Conservation (phyloP, 1,140 invertebrate genomes). For the Fopius arisanus region DNA sequence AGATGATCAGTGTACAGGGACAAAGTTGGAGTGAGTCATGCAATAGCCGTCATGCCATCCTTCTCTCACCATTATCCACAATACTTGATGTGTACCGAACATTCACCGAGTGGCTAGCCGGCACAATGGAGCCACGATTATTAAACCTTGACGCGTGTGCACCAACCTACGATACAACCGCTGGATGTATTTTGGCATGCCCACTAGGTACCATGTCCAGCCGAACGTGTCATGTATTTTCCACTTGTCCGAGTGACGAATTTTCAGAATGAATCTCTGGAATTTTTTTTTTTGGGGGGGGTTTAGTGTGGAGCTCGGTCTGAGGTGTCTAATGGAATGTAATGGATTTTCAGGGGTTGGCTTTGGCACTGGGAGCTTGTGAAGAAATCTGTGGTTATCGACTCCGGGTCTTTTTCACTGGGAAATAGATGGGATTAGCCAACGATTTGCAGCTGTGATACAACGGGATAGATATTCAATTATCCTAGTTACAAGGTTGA, state of each 20-base stretch:
- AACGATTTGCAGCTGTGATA: not conserved
- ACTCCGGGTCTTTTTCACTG: not conserved
- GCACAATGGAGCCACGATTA: conserved; percentile 26
- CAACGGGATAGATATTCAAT: conserved; percentile 3
- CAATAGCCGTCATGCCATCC: not conserved
- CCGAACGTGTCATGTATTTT: not conserved
- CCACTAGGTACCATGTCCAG: not conserved
- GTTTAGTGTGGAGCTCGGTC: not conserved
- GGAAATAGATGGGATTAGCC: conserved; percentile 1
- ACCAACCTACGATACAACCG: not conserved
- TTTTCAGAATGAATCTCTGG: not conserved
- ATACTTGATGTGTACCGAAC: conserved; percentile 21
- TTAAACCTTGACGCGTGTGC: conserved; percentile 21
- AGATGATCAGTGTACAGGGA: conserved; percentile 19
- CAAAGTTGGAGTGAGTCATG: not conserved
- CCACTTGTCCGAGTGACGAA: not conserved
- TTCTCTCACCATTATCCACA: conserved; percentile 9
- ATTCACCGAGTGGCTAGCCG: conserved; percentile 5
- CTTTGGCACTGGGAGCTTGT: not conserved
- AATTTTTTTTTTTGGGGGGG: no score
- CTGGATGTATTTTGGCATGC: conserved; percentile 30
- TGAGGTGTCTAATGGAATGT: not conserved
- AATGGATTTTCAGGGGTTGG: not conserved
- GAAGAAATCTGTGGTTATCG: not conserved
- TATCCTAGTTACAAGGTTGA: not conserved